Conservation (phyloP, 2,797 vertebrate species). For the Lutjanus campechanus region DNA sequence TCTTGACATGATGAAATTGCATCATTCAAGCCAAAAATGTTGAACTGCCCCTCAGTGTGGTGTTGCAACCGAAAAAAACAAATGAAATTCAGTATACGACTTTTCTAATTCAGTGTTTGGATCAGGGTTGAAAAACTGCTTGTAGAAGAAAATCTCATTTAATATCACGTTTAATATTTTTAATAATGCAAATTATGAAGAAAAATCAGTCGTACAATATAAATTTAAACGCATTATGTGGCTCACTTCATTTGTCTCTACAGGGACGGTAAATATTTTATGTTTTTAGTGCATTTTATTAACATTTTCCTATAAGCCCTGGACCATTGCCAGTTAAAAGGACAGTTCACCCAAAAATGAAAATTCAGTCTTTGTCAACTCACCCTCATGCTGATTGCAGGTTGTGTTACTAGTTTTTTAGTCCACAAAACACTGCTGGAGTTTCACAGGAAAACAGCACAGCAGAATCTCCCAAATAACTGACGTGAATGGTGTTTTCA, state of each 20-base stretch:
- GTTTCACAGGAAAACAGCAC: too few species aligned
- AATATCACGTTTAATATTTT: slow-evolving; percentile 1
- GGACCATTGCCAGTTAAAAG: not conserved
- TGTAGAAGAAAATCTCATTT: not conserved
- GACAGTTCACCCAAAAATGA: too few species aligned
- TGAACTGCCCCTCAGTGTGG: slow-evolving; percentile 26
- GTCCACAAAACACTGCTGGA: too few species aligned
- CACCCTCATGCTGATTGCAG: too few species aligned
- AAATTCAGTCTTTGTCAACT: too few species aligned
- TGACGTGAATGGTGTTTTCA: too few species aligned
- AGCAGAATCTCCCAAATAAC: too few species aligned
- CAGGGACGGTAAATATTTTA: slow-evolving; percentile 6
- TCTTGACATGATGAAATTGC: slow-evolving; percentile 64
- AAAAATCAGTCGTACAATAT: not conserved
- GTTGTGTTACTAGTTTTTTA: too few species aligned
- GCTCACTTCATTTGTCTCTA: not conserved
- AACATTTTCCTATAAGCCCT: not conserved
- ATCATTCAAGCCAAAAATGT: slow-evolving; percentile 58
- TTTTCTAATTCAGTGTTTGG: slow-evolving; percentile 31
- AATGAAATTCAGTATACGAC: slow-evolving; percentile 19
- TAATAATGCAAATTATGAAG: too few species aligned
- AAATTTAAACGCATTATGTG: not conserved
- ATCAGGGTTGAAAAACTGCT: slow-evolving; percentile 3
- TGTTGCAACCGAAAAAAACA: slow-evolving; percentile 16
- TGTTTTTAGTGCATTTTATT: slow-evolving; percentile 6